These are phyloP conservation scores for Oryzias sinensis DNA, from an alignment of 2,797 vertebrate species.

Conservation along the genomic window DNA sequence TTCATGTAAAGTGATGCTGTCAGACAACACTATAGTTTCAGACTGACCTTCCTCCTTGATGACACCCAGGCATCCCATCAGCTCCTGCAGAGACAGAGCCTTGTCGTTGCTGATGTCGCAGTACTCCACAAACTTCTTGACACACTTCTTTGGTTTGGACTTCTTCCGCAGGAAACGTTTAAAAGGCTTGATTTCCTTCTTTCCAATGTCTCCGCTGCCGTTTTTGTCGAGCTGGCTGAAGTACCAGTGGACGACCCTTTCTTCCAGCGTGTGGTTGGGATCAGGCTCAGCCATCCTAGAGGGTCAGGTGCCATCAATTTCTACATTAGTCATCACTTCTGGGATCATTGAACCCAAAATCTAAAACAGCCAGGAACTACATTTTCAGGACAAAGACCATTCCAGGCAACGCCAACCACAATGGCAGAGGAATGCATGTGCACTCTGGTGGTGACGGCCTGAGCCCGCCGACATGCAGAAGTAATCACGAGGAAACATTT, in stretches of 20 bases:
- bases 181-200: constrained; percentile 97
- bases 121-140: constrained; percentile 97
- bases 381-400: not conserved
- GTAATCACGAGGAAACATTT: constrained; percentile 17
- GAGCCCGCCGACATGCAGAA: constrained; percentile 13
- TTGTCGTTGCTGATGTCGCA: constrained; percentile 93
- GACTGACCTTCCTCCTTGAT: constrained; percentile 86
- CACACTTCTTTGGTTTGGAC: constrained; percentile 95
- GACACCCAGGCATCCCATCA: constrained; percentile 94
- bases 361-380: not conserved
- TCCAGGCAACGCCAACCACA: not conserved
- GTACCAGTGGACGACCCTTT: constrained; percentile 96
- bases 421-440: constrained; percentile 7
- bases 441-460: constrained; percentile 10
- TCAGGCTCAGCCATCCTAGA: constrained; percentile 89
- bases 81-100: constrained; percentile 88
- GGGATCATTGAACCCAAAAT: not conserved
- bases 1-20: not conserved
- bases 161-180: constrained; percentile 95
- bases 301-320: constrained; percentile 4
- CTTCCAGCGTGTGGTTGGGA: constrained; percentile 94
- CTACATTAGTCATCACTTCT: constrained; percentile 1
- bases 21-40: not conserved
- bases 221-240: constrained; percentile 95
- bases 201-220: constrained; percentile 91